phyloP scores from a whole-genome alignment of 2,113 vertebrate genomes.

The Plecotus auritus region DNA sequence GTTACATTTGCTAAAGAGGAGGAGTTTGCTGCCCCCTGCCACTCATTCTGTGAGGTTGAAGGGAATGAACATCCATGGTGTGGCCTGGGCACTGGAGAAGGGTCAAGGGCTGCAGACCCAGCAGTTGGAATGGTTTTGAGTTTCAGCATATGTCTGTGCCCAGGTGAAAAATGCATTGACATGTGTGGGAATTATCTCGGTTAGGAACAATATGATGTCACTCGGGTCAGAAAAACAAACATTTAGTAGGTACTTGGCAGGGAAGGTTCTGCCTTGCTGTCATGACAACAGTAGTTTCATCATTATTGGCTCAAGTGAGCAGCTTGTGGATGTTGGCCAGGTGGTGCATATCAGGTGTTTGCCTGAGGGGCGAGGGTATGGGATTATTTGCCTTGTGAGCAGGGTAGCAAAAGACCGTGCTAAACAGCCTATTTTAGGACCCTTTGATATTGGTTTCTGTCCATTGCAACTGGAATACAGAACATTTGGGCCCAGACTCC shows the following conservation, averaged over 20 bases:
- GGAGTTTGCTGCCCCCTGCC: not conserved
- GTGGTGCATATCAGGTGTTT: not conserved
- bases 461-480: not conserved
- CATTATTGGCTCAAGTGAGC: not conserved
- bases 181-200: not conserved
- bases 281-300: not conserved
- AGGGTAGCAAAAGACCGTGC: not conserved
- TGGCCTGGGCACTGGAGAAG: not conserved
- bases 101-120: not conserved
- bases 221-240: not conserved
- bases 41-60: not conserved
- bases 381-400: not conserved
- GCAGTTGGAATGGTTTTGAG: not conserved
- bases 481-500: not conserved
- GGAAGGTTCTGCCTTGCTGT: not conserved
- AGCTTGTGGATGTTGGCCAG: not conserved
- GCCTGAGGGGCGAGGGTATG: not conserved
- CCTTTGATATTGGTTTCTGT: not conserved
- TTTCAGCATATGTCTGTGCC: not conserved
- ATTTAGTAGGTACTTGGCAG: not conserved
- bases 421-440: not conserved
- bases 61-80: fast-evolving
- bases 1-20: not conserved
- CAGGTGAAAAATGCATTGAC: not conserved
- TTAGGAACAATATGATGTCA: not conserved